Conservation (phyloP, 2,797 vertebrate genomes). For the Aldrovandia affinis region DNA sequence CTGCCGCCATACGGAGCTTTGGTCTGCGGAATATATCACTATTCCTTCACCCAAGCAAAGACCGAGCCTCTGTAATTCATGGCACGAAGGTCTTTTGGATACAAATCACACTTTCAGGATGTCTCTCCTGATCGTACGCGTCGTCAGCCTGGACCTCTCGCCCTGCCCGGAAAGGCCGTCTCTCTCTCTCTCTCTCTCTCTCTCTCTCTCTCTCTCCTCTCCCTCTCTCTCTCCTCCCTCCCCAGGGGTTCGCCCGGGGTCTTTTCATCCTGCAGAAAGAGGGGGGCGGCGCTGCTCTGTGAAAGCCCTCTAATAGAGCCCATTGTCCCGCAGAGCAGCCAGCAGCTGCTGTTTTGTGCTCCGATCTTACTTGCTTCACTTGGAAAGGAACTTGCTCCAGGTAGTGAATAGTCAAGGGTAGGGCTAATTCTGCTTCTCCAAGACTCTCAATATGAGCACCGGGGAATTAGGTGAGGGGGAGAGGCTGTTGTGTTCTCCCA, state of each 20-base stretch:
- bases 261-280: constrained; percentile 4
- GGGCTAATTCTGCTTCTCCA: constrained; percentile 36
- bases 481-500: constrained; percentile 22
- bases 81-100: constrained; percentile 33
- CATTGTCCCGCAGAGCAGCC: constrained; percentile 45
- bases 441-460: neutral
- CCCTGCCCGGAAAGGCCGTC: neutral
- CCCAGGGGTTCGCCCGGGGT: neutral
- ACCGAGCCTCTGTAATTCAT: constrained; percentile 38
- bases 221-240: constrained; percentile 6
- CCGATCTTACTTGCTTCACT: constrained; percentile 32
- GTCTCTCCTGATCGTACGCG: constrained; percentile 36
- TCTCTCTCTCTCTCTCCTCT: neutral
- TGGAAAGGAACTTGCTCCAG: constrained; percentile 32
- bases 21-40: constrained; percentile 32
- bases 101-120: constrained; percentile 29
- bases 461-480: neutral
- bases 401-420: constrained; percentile 42
- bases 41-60: constrained; percentile 14
- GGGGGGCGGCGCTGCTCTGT: constrained; percentile 24
- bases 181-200: constrained; percentile 11
- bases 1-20: neutral
- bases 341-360: constrained; percentile 42
- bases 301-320: constrained; percentile 34
- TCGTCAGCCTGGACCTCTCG: constrained; percentile 7